Percentiles rank a stretch among this genome's conserved stretches.
phyloP scores from a whole-genome alignment of 1,140 invertebrate species.

The Drosophila parvula region DNA sequence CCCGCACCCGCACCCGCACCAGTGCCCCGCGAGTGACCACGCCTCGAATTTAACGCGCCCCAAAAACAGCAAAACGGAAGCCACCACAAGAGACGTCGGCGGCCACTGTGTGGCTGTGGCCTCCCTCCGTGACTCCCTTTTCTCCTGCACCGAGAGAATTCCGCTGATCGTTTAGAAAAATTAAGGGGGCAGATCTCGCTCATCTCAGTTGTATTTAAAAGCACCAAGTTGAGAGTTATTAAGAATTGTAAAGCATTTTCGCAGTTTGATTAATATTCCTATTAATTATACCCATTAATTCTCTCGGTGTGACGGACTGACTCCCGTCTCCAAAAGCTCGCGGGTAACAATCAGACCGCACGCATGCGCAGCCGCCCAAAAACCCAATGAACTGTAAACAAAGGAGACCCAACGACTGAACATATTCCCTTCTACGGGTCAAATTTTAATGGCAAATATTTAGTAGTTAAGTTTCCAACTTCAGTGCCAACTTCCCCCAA shows the following conservation, averaged over 20 bases:
- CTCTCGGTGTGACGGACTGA: not conserved
- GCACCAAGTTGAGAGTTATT: not conserved
- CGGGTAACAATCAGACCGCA: constrained; percentile 14
- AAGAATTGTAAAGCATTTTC: not conserved
- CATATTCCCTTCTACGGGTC: constrained; percentile 60
- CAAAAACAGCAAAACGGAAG: constrained; percentile 41
- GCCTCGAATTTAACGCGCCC: constrained; percentile 64
- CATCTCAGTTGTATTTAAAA: not conserved
- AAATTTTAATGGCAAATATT: constrained; percentile 59
- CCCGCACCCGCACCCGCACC: not conserved
- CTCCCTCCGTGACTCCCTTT: not conserved
- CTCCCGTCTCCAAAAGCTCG: not conserved
- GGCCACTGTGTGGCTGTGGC: constrained; percentile 23
- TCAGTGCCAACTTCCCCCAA: constrained; percentile 11
- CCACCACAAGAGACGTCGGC: constrained; percentile 41
- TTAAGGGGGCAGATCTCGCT: not conserved
- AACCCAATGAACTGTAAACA: constrained; percentile 75
- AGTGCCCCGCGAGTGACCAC: constrained; percentile 33
- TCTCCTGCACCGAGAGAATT: not conserved
- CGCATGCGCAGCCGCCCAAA: constrained; percentile 43
- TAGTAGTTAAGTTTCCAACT: constrained; percentile 18
- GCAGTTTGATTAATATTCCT: no score
- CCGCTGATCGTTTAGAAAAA: not conserved
- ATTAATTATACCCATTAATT: not conserved
- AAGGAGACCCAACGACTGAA: constrained; percentile 27